Percentiles rank a stretch among this genome's conserved stretches.
Evolutionary conservation across 2,797 vertebrate species (phyloP).

Genomic region (Propithecus deckenii): DNA sequence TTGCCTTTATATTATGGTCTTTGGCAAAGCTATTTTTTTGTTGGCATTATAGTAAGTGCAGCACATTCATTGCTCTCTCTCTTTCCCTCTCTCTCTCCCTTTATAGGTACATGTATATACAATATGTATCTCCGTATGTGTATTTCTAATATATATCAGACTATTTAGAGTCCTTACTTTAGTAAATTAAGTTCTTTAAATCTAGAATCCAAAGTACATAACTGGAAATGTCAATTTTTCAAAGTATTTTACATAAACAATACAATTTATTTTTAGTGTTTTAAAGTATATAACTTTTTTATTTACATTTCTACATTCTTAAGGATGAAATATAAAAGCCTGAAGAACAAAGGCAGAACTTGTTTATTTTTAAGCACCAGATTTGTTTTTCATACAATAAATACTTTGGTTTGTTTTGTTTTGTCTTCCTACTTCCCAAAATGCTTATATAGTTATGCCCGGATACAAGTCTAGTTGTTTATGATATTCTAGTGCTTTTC

Average conservation of each 20-base stretch:
- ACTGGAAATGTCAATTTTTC: neutral
- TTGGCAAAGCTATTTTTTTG: neutral
- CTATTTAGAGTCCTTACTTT: neutral
- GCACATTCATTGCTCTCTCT: neutral
- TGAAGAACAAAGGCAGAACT: neutral
- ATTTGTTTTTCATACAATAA: neutral
- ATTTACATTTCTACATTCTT: neutral
- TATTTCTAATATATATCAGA: neutral
- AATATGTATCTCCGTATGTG: fast-evolving
- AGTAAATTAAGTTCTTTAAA: neutral
- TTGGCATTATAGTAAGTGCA: neutral
- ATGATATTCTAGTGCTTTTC: neutral
- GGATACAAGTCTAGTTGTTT: neutral
- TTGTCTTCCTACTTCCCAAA: neutral
- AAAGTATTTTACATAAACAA: neutral
- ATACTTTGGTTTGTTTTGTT: neutral
- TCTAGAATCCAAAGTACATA: neutral
- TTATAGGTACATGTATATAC: neutral
- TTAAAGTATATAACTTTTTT: neutral
- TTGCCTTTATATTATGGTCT: neutral
- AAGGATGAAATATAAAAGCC: neutral
- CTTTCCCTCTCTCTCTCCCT: neutral
- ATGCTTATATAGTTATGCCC: neutral
- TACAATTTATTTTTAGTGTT: neutral
- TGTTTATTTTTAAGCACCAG: constrained; percentile 19